Base-by-base conservation (phyloP, 2,888 invertebrate species). In the Acleris laterana region DNA sequence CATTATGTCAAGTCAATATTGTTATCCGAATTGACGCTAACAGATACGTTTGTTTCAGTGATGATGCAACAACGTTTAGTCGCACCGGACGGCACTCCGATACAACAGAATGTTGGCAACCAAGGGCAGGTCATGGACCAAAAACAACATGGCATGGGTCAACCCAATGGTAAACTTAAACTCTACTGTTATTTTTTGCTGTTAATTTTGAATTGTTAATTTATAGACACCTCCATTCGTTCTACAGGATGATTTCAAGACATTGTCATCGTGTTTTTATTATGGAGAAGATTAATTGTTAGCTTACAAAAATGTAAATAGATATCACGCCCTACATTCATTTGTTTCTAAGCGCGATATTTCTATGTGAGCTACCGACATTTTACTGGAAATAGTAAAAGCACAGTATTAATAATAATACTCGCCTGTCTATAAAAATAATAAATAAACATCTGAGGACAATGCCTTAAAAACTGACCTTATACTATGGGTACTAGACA, bases 61-160 rank as follows among this genome's bases (percentile, higher is more conserved):
- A 80, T 91, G 69, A 89, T 91, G 82, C 93, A 92, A 68, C 91
- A 92, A 63, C 89, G 92, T 11, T 75, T 89, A 4, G 78, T 88
- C 49, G 72, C 81, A 0, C 71, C 84, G 9, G 90, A 91, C 16
- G 82, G 80, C 51, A 77, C 73, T 55, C 89, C 86, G 70, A 77
- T 87, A 70, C 91, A 86, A 56, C 91, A 90, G 59, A 82, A 77
- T 50, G 78, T 81, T 7, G 70, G 72, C 16, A 85, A 79, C 59
- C 71, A 80, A 7, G 78, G 77, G 0, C 85, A 88, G 46, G 80
- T 84, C n/a, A 46, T 46, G 58, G 89, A 90, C 9, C 90, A 90
- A 53, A 93, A 92, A 74, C 87, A 82, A 55, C 85, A 84, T 44
- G 72, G 80, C 19, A 73, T 78, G 2, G 70, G 82, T 9, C 87